Conservation (phyloP, 2,888 invertebrate genomes). For the Agrochola litura region DNA sequence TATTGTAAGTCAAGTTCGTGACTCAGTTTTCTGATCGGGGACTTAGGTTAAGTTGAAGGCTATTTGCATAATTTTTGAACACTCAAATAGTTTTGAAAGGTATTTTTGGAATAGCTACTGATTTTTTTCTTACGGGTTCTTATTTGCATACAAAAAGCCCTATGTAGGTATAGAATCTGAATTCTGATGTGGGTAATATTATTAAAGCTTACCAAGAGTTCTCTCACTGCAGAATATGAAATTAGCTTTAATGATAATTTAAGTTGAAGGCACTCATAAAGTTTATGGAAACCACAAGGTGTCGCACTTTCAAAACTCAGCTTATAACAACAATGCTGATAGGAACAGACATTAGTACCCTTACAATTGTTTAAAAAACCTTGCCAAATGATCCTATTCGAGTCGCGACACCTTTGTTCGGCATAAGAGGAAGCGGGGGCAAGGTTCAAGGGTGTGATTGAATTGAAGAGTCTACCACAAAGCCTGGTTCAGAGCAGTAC, state of each 20-base stretch:
- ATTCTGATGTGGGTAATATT: neutral
- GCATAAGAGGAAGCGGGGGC: neutral
- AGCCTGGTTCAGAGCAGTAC: constrained; percentile 4
- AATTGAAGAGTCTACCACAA: constrained; percentile 1
- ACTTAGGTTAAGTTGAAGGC: constrained; percentile 5
- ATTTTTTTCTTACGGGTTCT: neutral
- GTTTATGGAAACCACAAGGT: neutral
- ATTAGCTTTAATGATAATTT: neutral
- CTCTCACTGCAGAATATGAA: neutral
- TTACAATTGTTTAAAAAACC: neutral
- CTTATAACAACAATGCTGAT: neutral
- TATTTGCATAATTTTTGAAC: constrained; percentile 22
- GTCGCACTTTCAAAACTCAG: constrained; percentile 4
- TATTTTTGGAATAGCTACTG: constrained; percentile 7
- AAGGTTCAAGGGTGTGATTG: constrained; percentile 24
- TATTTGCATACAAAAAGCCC: neutral
- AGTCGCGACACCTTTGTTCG: neutral
- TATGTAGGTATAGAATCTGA: neutral
- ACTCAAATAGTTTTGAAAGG: neutral
- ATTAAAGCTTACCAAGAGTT: neutral
- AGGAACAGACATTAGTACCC: neutral
- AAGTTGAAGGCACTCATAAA: constrained; percentile 2
- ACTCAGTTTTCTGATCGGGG: constrained; percentile 25
- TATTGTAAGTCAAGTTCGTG: constrained; percentile 45
- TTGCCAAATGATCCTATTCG: neutral